Base-by-base conservation (phyloP, 2,888 invertebrate genomes). In the Drosophila nigricruria region DNA sequence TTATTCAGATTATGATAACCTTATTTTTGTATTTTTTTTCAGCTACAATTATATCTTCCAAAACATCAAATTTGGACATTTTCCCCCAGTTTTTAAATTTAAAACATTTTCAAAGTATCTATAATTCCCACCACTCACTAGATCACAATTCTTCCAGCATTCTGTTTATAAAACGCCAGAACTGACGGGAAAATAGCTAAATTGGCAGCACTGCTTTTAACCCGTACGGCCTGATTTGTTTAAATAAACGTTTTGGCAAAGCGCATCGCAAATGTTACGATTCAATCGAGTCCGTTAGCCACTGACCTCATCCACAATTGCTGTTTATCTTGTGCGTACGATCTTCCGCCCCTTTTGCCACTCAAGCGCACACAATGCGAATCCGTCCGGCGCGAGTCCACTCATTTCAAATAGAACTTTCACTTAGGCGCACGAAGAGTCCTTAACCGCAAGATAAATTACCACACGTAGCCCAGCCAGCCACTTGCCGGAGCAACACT, bases 381-480 rank as follows among this genome's bases (percentile, higher is more conserved):
- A 60, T 57, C 68, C 52, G 56, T n/a, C n/a, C n/a, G n/a, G n/a
- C n/a, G n/a, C n/a, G n/a, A n/a, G 45, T 40, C 32, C 23, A 38
- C 54, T 10, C 64, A 59, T 61, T 61, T 53, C 27, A 59, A 64
- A 61, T 53, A 34, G 68, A 60, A 70, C 77, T 76, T 83, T 74
- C 74, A 80, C 81, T 84, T 87, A 76, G 74, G 71, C 57, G 43
- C 36, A 68, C 66, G 60, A 38, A 65, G 38, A 69, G 76, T 70
- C 70, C 80, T 78, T 78, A 76, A 62, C 71, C 73, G 65, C 60
- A 72, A 79, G 72, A 86, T 77, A 87, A 87, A 89, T 85, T 81
- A 61, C 71, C 75, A 63, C 84, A 89, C 79, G 77, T 79, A 81
- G 60, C 79, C 81, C 79, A 63, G 40, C 54, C 72, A 78, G 40